These are phyloP conservation scores for Drosophila meridiana DNA, from an alignment of 2,888 invertebrate species.

Conservation along the genomic window DNA sequence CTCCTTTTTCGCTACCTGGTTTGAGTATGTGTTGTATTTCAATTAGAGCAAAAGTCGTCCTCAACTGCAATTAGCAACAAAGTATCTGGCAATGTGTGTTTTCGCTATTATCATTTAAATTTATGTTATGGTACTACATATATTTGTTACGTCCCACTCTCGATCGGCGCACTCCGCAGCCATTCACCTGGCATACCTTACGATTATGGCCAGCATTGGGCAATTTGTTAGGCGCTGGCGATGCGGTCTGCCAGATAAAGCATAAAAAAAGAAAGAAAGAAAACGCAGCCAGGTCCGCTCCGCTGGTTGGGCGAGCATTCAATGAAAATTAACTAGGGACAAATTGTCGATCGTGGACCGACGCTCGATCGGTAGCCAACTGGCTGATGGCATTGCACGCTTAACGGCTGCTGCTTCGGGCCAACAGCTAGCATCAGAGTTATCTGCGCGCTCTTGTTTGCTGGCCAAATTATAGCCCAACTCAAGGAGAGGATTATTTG, in stretches of 20 bases:
- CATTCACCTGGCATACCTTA: slow-evolving; percentile 34
- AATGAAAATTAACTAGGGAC: slow-evolving; percentile 61
- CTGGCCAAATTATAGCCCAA: slow-evolving; percentile 37
- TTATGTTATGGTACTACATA: slow-evolving; percentile 70
- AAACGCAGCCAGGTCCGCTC: background rate
- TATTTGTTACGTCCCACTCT: slow-evolving; percentile 56
- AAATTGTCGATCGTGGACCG: slow-evolving; percentile 50
- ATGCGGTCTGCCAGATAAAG: slow-evolving; percentile 50
- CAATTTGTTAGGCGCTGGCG: slow-evolving; percentile 57
- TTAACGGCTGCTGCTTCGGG: slow-evolving; percentile 39
- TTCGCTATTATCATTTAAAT: slow-evolving; percentile 78
- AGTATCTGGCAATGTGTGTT: slow-evolving; percentile 77
- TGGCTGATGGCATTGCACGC: slow-evolving; percentile 33
- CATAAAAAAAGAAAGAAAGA: background rate
- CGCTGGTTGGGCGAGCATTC: slow-evolving; percentile 41
- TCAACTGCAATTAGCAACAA: slow-evolving; percentile 75
- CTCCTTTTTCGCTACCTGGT: slow-evolving; percentile 21
- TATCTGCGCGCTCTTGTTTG: slow-evolving; percentile 21
- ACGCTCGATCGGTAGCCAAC: slow-evolving; percentile 19
- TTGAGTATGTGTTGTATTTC: slow-evolving; percentile 68
- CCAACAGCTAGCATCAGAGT: slow-evolving; percentile 15
- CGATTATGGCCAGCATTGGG: slow-evolving; percentile 52
- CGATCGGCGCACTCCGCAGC: background rate
- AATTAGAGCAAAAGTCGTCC: slow-evolving; percentile 76
- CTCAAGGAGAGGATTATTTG: slow-evolving; percentile 25